These are phyloP conservation scores for Anguilla pacifica DNA, from an alignment of 2,797 vertebrate species.

Conservation along the genomic window DNA sequence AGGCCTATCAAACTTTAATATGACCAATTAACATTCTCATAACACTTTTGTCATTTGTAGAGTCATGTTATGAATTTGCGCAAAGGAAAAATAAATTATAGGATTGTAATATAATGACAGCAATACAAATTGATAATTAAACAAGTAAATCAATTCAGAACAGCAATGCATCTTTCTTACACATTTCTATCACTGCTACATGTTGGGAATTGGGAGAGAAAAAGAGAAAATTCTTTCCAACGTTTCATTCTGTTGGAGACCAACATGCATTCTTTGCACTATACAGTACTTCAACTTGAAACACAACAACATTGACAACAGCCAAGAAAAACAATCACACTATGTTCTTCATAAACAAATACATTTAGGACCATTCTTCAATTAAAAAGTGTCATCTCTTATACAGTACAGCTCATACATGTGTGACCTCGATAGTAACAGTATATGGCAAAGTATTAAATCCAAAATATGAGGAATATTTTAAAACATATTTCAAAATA, in stretches of 20 bases:
- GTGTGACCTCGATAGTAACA: background rate
- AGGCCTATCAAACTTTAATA: background rate
- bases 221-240: background rate
- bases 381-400: background rate
- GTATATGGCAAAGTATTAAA: background rate
- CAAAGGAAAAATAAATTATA: background rate
- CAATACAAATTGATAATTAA: background rate
- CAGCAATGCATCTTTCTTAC: background rate
- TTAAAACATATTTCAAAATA: background rate
- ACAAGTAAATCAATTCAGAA: background rate
- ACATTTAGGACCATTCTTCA: background rate
- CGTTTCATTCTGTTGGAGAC: background rate
- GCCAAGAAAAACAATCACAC: conserved; percentile 22
- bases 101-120: background rate
- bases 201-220: background rate
- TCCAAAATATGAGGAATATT: background rate
- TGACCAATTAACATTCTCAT: background rate
- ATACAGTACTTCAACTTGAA: conserved; percentile 25
- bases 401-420: background rate
- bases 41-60: background rate
- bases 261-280: background rate
- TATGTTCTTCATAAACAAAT: background rate
- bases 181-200: background rate
- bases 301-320: conserved; percentile 24
- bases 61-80: background rate